Evolutionary conservation across 2,797 vertebrate genomes (phyloP).

Genomic region (Pteropus rufus): DNA sequence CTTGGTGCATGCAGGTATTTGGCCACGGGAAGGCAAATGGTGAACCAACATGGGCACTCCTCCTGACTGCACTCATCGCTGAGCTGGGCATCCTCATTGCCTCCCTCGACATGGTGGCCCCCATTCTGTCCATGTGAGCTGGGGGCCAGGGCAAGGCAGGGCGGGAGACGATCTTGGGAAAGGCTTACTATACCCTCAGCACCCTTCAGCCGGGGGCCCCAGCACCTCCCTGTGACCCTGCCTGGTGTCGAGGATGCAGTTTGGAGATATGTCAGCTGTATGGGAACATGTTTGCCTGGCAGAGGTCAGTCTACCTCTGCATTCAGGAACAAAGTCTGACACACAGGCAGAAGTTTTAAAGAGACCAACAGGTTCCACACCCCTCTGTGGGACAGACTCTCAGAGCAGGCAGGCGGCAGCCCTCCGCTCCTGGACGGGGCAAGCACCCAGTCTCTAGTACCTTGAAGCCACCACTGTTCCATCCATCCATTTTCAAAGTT

Average conservation of each 20-base stretch:
- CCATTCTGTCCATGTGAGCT: constrained; percentile 98
- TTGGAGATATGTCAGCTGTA: neutral
- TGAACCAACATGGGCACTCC: constrained; percentile 96
- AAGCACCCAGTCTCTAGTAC: neutral
- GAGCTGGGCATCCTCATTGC: constrained; percentile 98
- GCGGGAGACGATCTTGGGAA: neutral
- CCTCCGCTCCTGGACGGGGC: neutral
- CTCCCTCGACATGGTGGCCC: constrained; percentile 98
- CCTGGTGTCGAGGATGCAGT: neutral
- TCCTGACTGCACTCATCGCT: constrained; percentile 95
- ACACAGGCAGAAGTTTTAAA: neutral
- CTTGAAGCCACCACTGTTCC: neutral
- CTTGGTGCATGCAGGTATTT: constrained; percentile 87
- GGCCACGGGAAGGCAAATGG: constrained; percentile 96
- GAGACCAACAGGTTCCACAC: neutral
- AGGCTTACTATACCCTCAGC: neutral
- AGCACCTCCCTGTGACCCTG: neutral
- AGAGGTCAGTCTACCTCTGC: neutral
- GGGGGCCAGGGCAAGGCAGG: neutral
- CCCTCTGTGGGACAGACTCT: neutral
- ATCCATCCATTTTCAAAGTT: neutral
- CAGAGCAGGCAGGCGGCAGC: neutral
- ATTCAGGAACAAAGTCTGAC: neutral
- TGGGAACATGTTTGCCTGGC: neutral
- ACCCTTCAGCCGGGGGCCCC: neutral